These are phyloP conservation scores for Molossus molossus DNA, from an alignment of 2,797 vertebrate genomes.

Conservation along the genomic window DNA sequence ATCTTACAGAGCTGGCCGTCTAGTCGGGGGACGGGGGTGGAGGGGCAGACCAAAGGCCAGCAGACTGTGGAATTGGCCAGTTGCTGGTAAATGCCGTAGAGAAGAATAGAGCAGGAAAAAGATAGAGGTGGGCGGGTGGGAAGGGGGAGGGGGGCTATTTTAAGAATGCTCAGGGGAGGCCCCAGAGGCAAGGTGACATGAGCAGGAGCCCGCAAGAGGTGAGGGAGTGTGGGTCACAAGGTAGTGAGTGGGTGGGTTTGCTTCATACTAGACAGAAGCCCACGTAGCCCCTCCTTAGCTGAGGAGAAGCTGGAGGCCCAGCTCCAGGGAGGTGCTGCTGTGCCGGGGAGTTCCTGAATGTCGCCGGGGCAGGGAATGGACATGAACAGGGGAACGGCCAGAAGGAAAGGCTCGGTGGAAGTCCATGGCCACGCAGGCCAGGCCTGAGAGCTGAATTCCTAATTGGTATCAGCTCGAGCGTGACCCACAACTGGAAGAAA, in stretches of 20 bases:
- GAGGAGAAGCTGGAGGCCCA: not conserved
- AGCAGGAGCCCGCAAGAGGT: not conserved
- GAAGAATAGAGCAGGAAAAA: not conserved
- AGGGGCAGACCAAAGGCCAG: not conserved
- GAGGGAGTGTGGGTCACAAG: accelerated
- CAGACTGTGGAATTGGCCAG: not conserved
- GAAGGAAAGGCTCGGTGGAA: not conserved
- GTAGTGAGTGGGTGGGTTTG: not conserved
- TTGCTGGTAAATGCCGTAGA: not conserved
- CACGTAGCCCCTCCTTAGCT: not conserved
- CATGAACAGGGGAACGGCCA: not conserved
- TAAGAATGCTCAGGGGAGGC: not conserved
- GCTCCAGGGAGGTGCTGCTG: not conserved
- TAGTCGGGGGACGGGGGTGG: not conserved
- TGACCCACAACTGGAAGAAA: conserved; percentile 55
- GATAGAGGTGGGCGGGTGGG: too few relatives aligned
- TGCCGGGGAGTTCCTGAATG: not conserved
- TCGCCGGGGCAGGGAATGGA: not conserved
- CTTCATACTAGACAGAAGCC: not conserved
- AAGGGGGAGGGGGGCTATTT: not conserved
- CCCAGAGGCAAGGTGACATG: not conserved
- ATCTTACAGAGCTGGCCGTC: not conserved
- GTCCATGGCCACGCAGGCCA: not conserved
- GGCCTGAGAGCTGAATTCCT: not conserved
- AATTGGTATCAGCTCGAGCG: conserved; percentile 61